A percentile compares a stretch with the other conserved stretches of the same genome.
These are phyloP conservation scores for Drosophila nasuta DNA, from an alignment of 1,140 invertebrate genomes.

Conservation along the genomic window DNA sequence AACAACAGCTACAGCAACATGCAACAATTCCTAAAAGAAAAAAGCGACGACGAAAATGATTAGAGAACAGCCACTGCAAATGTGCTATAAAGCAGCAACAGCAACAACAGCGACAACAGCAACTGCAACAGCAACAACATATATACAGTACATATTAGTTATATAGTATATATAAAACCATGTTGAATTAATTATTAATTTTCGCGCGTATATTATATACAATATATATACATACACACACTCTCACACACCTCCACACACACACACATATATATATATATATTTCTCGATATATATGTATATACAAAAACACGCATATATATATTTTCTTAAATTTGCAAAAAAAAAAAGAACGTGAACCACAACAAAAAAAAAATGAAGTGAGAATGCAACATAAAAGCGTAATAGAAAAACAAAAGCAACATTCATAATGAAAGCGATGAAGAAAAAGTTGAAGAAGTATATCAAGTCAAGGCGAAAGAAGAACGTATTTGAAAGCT, in stretches of 20 bases:
- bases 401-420: slow-evolving; percentile 15
- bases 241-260: slow-evolving; percentile 7
- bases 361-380: slow-evolving; percentile 25
- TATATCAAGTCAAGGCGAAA: slow-evolving; percentile 25
- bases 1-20: slow-evolving; percentile 9
- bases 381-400: slow-evolving; percentile 6
- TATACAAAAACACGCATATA: slow-evolving; percentile 31
- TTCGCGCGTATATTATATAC: slow-evolving; percentile 75
- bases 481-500: slow-evolving; percentile 27
- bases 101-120: slow-evolving; percentile 34
- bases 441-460: slow-evolving; percentile 5
- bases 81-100: slow-evolving; percentile 39
- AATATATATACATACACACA: slow-evolving; percentile 29
- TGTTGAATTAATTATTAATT: slow-evolving; percentile 83
- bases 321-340: slow-evolving; percentile 81
- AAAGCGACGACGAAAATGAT: slow-evolving; percentile 34
- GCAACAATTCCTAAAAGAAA: slow-evolving; percentile 52
- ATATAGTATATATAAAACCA: slow-evolving; percentile 80
- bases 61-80: slow-evolving; percentile 73
- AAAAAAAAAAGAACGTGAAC: slow-evolving; percentile 46
- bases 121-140: slow-evolving; percentile 50
- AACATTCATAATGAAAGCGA: slow-evolving; percentile 13
- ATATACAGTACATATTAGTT: slow-evolving; percentile 72
- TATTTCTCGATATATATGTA: slow-evolving; percentile 16
- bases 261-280: slow-evolving; percentile 41